These are phyloP conservation scores for Dryobates pubescens DNA, from an alignment of 2,797 vertebrate species.

Conservation along the genomic window DNA sequence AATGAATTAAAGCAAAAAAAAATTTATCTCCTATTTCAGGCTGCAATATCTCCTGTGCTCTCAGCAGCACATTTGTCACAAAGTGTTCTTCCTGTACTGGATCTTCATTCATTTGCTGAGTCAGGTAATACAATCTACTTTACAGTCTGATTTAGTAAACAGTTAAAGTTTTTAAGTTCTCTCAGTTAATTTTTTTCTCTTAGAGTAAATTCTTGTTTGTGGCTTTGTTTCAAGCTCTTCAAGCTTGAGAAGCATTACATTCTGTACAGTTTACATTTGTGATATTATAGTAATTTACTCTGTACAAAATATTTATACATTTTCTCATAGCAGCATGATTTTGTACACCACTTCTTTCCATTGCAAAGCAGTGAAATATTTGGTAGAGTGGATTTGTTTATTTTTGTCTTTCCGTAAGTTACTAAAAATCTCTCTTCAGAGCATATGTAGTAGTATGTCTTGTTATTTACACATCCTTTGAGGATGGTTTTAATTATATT, in stretches of 20 bases:
- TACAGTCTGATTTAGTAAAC: neutral
- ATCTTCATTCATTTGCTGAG: constrained; percentile 85
- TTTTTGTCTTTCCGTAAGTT: neutral
- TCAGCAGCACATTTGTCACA: constrained; percentile 83
- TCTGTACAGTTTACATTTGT: neutral
- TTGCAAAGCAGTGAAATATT: neutral
- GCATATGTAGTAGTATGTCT: neutral
- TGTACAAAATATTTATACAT: neutral
- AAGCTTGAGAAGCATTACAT: neutral
- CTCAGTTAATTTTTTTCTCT: neutral
- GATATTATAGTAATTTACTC: neutral
- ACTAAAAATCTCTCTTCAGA: neutral
- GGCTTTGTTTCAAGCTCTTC: neutral
- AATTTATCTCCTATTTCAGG: constrained; percentile 62
- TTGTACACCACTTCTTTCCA: neutral
- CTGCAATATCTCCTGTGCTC: constrained; percentile 56
- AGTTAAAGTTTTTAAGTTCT: neutral
- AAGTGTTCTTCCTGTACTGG: constrained; percentile 79
- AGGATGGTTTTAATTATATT: neutral
- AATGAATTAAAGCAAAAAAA: neutral
- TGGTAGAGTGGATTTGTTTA: neutral
- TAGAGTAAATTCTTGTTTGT: neutral
- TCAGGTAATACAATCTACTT: constrained; percentile 81
- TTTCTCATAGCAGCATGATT: neutral
- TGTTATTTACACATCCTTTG: neutral